A percentile compares a stretch with the other conserved stretches of the same genome.
phyloP scores from a whole-genome alignment of 92 coral and sea anemone genomes.

The Porites lobata region DNA sequence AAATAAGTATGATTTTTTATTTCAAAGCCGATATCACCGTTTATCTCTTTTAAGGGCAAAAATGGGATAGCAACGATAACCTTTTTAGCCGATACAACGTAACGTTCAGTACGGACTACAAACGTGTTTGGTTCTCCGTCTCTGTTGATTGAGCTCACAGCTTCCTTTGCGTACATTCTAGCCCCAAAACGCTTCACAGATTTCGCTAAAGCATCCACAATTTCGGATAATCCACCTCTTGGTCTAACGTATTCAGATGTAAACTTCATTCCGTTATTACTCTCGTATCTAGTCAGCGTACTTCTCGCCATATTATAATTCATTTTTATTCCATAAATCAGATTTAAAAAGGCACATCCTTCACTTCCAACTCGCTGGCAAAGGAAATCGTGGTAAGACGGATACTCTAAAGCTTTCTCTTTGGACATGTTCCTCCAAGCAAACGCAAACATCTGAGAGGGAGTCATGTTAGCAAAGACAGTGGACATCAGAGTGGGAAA shows the following conservation, averaged over 20 bases:
- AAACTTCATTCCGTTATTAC: not conserved
- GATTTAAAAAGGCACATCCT: not conserved
- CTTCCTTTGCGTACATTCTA: conserved; percentile 9
- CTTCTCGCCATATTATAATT: conserved; percentile 2
- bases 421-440: conserved; percentile 23
- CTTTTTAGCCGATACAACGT: conserved; percentile 2
- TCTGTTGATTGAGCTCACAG: not conserved
- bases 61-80: conserved; percentile 18
- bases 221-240: conserved; percentile 11
- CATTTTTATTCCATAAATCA: not conserved
- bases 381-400: not conserved
- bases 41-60: not conserved
- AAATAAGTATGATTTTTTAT: not conserved
- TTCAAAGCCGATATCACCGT: conserved; percentile 1
- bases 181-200: conserved; percentile 22
- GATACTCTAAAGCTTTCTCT: not conserved
- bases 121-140: conserved; percentile 3
- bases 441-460: not conserved
- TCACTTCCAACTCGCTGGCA: conserved; percentile 22
- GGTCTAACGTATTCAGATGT: not conserved
- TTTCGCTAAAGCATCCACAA: not conserved
- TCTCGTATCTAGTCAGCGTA: conserved; percentile 19
- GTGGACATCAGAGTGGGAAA: conserved; percentile 24
- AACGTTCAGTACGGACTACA: conserved; percentile 7
- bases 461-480: conserved; percentile 33